A percentile compares a stretch with the other conserved stretches of the same genome.
These are phyloP conservation scores for Varecia variegata DNA, from an alignment of 2,797 vertebrate genomes.

Conservation along the genomic window DNA sequence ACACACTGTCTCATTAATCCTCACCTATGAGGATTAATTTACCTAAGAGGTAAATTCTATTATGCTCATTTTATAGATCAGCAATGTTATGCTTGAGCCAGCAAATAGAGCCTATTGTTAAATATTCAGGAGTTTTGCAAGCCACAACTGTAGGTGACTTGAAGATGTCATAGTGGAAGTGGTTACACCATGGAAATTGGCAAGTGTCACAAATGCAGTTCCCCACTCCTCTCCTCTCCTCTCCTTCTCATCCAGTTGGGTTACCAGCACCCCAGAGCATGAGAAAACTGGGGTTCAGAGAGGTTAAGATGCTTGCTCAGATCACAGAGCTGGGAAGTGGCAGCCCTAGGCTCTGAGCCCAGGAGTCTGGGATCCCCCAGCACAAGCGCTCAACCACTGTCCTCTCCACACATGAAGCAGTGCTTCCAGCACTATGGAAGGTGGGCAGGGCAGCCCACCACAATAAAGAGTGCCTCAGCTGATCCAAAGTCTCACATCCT, in stretches of 20 bases:
- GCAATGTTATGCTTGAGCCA: background rate
- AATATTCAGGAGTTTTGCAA: background rate
- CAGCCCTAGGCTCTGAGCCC: background rate
- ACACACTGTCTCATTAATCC: background rate
- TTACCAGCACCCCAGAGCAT: background rate
- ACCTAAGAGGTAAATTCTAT: background rate
- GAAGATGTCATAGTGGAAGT: background rate
- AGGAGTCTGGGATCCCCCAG: rapidly evolving
- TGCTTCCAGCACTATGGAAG: background rate
- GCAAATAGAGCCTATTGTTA: background rate
- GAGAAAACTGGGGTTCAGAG: background rate
- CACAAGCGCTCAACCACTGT: background rate
- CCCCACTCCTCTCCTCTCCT: rapidly evolving
- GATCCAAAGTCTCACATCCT: background rate
- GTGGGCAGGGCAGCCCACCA: background rate
- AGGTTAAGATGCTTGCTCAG: background rate
- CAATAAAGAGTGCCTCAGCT: background rate
- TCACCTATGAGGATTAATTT: background rate
- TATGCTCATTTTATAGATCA: background rate
- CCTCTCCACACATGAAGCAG: background rate
- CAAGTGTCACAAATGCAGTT: background rate
- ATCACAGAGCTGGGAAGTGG: background rate
- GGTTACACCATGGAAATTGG: background rate
- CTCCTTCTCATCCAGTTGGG: rapidly evolving
- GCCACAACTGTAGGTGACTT: background rate